A percentile compares a stretch with the other conserved stretches of the same genome.
These are phyloP conservation scores for Micromys minutus DNA, from an alignment of 2,113 vertebrate species.

Conservation along the genomic window DNA sequence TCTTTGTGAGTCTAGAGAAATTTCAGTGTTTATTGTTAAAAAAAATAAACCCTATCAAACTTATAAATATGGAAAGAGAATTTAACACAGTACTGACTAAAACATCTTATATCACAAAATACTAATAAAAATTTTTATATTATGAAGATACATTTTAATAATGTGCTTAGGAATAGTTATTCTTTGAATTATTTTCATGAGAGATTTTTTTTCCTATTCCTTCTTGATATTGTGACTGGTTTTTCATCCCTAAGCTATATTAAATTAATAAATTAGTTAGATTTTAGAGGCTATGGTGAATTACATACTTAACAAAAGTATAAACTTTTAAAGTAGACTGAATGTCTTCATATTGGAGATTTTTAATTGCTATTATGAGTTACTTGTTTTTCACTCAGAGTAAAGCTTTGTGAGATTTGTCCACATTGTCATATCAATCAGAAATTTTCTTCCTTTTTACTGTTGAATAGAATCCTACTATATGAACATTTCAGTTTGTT, in stretches of 20 bases:
- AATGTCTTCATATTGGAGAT: constrained; percentile 55
- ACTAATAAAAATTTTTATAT: constrained; percentile 73
- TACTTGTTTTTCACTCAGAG: constrained; percentile 44
- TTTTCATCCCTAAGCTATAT: constrained; percentile 58
- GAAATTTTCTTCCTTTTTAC: neutral
- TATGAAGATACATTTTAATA: constrained; percentile 75
- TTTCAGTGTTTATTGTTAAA: constrained; percentile 44
- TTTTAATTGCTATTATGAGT: constrained; percentile 66
- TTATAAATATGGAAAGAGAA: constrained; percentile 65
- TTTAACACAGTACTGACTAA: constrained; percentile 54
- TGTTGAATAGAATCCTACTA: constrained; percentile 16
- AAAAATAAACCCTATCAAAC: constrained; percentile 61
- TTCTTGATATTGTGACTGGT: constrained; percentile 29
- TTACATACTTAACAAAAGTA: constrained; percentile 61
- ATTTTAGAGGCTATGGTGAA: constrained; percentile 55
- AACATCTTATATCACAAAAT: constrained; percentile 61
- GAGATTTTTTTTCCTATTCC: constrained; percentile 21
- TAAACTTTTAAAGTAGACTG: constrained; percentile 55
- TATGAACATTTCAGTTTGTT: neutral
- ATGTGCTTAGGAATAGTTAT: constrained; percentile 73
- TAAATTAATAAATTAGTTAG: constrained; percentile 63
- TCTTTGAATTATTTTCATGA: constrained; percentile 68
- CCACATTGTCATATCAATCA: neutral
- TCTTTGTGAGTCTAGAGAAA: constrained; percentile 53
- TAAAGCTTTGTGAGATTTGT: neutral